A percentile compares a stretch with the other conserved stretches of the same genome.
phyloP scores from a whole-genome alignment of 1,140 invertebrate species.

The Drosophila fuyamai region DNA sequence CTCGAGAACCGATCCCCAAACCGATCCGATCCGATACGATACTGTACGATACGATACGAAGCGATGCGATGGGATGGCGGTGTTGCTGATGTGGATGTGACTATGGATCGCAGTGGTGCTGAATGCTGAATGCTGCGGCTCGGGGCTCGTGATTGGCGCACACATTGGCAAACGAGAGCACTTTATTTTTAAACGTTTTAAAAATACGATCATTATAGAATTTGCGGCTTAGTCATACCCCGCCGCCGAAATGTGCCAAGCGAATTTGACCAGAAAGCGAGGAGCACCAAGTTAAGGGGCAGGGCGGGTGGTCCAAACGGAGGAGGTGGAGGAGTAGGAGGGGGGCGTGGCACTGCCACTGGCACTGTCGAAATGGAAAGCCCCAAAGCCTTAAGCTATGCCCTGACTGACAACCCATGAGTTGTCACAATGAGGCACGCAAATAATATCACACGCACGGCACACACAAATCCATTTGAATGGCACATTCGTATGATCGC shows the following conservation, averaged over 20 bases:
- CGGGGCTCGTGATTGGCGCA: conserved; percentile 77
- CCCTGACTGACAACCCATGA: conserved; percentile 16
- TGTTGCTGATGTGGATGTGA: conserved; percentile 12
- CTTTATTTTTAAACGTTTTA: conserved; percentile 83
- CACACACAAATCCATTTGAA: conserved; percentile 9
- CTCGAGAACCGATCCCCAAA: conserved; percentile 13
- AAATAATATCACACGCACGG: neutral
- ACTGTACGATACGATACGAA: neutral
- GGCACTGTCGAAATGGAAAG: conserved; percentile 6
- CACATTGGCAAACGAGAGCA: conserved; percentile 81
- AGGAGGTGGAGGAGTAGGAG: neutral
- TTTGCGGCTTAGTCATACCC: conserved; percentile 77
- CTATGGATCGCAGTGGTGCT: conserved; percentile 13
- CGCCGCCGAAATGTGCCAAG: conserved; percentile 55
- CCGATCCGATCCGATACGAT: conserved; percentile 5
- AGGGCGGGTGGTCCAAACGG: neutral
- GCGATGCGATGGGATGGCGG: conserved; percentile 2
- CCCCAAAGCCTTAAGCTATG: conserved; percentile 28
- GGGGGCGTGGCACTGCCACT: conserved; percentile 1
- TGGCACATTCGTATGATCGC: conserved; percentile 15
- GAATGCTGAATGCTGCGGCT: conserved; percentile 7
- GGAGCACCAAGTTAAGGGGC: neutral
- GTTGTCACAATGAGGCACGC: conserved; percentile 24
- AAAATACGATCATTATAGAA: conserved; percentile 79
- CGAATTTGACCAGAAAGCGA: conserved; percentile 60